Percentiles rank a stretch among this genome's conserved stretches.
These are phyloP conservation scores for Nasonia vitripennis DNA, from an alignment of 1,140 invertebrate species.

Conservation along the genomic window DNA sequence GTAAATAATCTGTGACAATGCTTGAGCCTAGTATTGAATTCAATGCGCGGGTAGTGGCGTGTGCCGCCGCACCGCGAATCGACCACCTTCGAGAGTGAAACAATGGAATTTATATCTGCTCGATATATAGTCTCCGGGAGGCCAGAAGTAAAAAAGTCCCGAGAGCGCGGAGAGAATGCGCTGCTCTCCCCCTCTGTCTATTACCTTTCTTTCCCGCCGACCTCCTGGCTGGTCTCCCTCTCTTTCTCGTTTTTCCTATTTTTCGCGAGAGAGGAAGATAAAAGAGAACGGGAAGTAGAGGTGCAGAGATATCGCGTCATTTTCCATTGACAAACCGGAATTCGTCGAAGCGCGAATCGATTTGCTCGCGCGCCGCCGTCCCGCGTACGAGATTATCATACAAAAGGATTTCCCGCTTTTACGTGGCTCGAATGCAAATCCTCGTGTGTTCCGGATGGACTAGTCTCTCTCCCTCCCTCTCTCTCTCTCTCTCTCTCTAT, in stretches of 20 bases:
- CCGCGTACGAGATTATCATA: constrained; percentile 61
- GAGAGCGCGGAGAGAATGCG: neutral
- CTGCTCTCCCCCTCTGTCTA: neutral
- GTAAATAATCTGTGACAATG: constrained; percentile 59
- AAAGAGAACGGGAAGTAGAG: constrained; percentile 47
- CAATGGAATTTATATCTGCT: constrained; percentile 63
- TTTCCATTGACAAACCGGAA: constrained; percentile 62
- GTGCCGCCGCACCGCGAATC: constrained; percentile 47
- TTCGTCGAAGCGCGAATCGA: constrained; percentile 64
- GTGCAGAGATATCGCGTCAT: constrained; percentile 57
- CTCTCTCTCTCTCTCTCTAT: constrained; percentile 47
- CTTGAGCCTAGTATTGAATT: constrained; percentile 58
- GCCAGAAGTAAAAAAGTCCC: constrained; percentile 9
- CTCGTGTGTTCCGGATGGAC: constrained; percentile 52
- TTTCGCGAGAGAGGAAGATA: constrained; percentile 41
- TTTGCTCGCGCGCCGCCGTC: constrained; percentile 53
- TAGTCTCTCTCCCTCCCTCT: constrained; percentile 47
- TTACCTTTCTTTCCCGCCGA: neutral
- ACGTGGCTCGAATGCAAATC: constrained; percentile 65
- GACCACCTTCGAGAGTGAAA: constrained; percentile 56
- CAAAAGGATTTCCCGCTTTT: constrained; percentile 65
- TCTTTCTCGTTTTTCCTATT: constrained; percentile 20
- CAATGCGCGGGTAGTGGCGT: constrained; percentile 57
- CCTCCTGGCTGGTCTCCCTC: too few relatives aligned
- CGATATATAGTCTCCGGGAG: constrained; percentile 49